These are phyloP conservation scores for Linepithema humile DNA, from an alignment of 1,140 invertebrate species.

Conservation along the genomic window DNA sequence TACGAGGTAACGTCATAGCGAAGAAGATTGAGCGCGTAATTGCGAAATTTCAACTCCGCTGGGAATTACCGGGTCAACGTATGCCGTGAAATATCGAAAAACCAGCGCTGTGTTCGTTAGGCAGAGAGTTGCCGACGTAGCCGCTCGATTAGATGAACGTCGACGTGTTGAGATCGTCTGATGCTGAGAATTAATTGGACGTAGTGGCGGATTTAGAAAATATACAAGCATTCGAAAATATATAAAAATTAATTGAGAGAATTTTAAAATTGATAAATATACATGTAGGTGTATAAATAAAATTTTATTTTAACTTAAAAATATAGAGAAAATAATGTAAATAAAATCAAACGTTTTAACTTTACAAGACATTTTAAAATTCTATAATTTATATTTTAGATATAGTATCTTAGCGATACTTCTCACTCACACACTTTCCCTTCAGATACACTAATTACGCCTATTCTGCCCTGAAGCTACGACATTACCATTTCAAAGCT, in stretches of 20 bases:
- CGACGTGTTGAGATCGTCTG: background rate
- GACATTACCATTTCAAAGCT: background rate
- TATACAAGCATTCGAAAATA: background rate
- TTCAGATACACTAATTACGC: background rate
- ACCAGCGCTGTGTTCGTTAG: background rate
- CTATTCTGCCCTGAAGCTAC: background rate
- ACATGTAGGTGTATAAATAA: too few relatives aligned
- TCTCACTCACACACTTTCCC: too few relatives aligned
- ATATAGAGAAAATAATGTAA: too few relatives aligned
- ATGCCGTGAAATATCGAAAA: constrained; percentile 28
- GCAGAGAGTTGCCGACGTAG: background rate
- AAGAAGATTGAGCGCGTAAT: constrained; percentile 9
- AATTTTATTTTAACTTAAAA: too few relatives aligned
- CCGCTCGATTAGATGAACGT: background rate
- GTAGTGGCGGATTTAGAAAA: background rate
- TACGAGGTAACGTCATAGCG: background rate
- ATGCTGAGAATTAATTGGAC: background rate
- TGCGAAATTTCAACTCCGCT: background rate
- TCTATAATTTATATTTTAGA: background rate
- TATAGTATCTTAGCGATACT: background rate
- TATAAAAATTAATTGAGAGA: background rate
- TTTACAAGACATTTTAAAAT: background rate
- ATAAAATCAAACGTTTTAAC: too few relatives aligned
- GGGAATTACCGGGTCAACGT: background rate
- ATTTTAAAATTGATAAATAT: background rate